Evolutionary conservation across 2,888 invertebrate species (phyloP), one percentile per base, ranked within the genome.

Genomic region (Troilus luridus): DNA sequence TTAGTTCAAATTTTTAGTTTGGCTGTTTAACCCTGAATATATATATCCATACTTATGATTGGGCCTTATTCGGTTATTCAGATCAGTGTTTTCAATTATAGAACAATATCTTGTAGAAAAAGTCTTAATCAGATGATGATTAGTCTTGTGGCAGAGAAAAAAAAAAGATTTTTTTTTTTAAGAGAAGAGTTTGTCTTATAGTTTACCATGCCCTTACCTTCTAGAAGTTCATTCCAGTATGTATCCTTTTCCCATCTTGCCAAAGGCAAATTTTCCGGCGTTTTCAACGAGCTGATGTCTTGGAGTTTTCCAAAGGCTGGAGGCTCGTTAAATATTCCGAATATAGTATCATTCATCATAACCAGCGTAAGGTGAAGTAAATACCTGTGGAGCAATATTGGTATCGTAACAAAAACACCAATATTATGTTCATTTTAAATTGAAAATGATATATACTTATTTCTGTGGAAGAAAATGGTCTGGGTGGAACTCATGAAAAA

Each of bases 181-280:
- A 64, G 10, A n/a, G 5, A n/a, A n/a, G 12, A n/a, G 64, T 64
- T n/a, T 64, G 64, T n/a, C 21, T 64, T 67, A 3, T 67, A 14
- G 12, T 3, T 12, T 67, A 81, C 21, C 21, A 54, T 56, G 54
- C 21, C 9, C 56, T 67, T 67, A 89, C 89, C 89, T 62, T 11
- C n/a, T 9, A 67, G 62, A 89, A 89, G 64, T 67, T 89, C 89
- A 54, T 89, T 67, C 89, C 89, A 89, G 27, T 89, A 89, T 12
- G 5, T 56, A 21, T 89, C 89, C 54, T 14, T 89, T 41, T 89
- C 89, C 89, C 89, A 89, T 14, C 89, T 27, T 89, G 89, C 89
- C 67, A 62, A 54, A 21, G 62, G 89, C 14, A 62, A 19, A 56
- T 27, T 19, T 19, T 54, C 56, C 1, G n/a, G n/a, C 54, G 41